Conservation (phyloP, 2,888 invertebrate species). For the Zaprionus obscuricornis region DNA sequence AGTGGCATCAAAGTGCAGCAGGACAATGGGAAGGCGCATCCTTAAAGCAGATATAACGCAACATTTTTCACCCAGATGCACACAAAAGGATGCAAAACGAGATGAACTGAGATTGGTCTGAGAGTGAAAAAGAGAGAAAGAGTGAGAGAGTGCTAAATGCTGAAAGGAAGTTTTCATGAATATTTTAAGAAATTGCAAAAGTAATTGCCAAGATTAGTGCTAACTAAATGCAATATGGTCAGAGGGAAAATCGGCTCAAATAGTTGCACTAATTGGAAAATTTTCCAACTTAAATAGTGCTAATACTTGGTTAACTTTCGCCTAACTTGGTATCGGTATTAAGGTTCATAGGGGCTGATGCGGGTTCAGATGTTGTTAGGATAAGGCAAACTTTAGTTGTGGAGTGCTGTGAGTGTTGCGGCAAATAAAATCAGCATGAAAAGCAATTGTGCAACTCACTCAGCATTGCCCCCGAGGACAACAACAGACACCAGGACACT, state of each 20-base stretch:
- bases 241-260: constrained; percentile 4
- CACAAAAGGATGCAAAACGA: too few species aligned
- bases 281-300: constrained; percentile 52
- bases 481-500: constrained; percentile 21
- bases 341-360: too few species aligned
- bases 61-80: too few species aligned
- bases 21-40: not conserved
- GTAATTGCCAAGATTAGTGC: constrained; percentile 44
- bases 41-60: too few species aligned
- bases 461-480: constrained; percentile 39
- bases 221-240: constrained; percentile 19
- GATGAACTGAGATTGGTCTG: too few species aligned
- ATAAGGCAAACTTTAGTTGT: constrained; percentile 31
- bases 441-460: constrained; percentile 62
- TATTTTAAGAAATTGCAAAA: constrained; percentile 51
- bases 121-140: too few species aligned
- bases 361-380: not conserved
- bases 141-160: not conserved
- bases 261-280: constrained; percentile 61
- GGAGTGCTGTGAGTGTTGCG: constrained; percentile 31
- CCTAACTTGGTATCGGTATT: too few species aligned
- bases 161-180: constrained; percentile 41
- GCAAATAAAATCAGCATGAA: constrained; percentile 66
- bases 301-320: constrained; percentile 51
- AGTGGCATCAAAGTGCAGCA: constrained; percentile 40